Conservation (phyloP, 2,113 vertebrate genomes). For the human region DNA sequence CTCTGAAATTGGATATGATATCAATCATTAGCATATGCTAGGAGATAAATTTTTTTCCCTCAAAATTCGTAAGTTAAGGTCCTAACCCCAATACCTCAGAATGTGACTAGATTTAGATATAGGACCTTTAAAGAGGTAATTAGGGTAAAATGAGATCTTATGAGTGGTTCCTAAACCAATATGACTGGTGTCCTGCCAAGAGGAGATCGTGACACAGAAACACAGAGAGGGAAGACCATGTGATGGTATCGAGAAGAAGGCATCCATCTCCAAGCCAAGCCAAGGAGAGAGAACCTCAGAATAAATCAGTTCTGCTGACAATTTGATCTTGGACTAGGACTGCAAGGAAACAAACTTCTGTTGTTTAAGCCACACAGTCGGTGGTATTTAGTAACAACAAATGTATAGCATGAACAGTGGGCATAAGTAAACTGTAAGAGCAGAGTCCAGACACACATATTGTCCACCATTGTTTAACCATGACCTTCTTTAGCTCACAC, state of each 20-base stretch:
- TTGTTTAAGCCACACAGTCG: background rate
- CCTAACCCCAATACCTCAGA: background rate
- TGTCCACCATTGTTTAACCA: background rate
- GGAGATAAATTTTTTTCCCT: background rate
- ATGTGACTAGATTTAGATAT: background rate
- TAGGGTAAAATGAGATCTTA: background rate
- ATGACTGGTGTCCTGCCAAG: background rate
- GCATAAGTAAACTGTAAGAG: background rate
- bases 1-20: background rate
- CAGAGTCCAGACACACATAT: background rate
- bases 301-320: background rate
- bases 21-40: background rate
- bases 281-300: background rate
- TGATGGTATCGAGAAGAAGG: background rate
- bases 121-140: background rate
- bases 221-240: background rate
- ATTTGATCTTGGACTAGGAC: background rate
- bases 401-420: background rate
- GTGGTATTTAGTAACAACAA: background rate
- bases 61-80: background rate
- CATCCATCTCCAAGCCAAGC: background rate
- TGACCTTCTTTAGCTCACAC: background rate
- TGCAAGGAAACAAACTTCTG: background rate
- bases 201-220: background rate
- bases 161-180: background rate